These are phyloP conservation scores for Anneissia japonica DNA, from an alignment of 35 echinoderm and acorn worm species.

Conservation along the genomic window DNA sequence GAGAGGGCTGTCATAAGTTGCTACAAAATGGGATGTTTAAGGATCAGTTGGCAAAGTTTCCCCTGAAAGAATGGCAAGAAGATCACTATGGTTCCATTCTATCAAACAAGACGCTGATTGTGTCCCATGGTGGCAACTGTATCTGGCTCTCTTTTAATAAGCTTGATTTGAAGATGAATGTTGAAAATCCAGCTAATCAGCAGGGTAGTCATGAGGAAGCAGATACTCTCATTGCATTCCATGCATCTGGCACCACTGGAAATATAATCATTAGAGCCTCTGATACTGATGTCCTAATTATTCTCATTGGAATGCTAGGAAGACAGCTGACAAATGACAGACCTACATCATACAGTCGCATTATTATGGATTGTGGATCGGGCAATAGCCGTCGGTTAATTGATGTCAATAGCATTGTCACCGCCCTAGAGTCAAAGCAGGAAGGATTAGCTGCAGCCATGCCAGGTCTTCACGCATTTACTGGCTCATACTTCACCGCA, in stretches of 20 bases:
- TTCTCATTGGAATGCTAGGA: slow-evolving; percentile 24
- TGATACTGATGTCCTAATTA: slow-evolving; percentile 50
- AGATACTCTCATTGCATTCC: slow-evolving; percentile 46
- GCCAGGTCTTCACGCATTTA: slow-evolving; percentile 32
- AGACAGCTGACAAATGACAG: slow-evolving; percentile 4
- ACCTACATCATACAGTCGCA: neutral
- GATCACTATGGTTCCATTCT: slow-evolving; percentile 41
- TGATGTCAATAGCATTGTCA: slow-evolving; percentile 29
- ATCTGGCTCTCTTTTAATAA: slow-evolving; percentile 18
- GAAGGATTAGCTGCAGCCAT: slow-evolving; percentile 28
- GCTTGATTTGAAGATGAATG: slow-evolving; percentile 10
- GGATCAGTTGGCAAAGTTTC: slow-evolving; percentile 35
- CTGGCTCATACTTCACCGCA: slow-evolving; percentile 42
- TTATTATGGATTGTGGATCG: slow-evolving; percentile 37
- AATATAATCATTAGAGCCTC: slow-evolving; percentile 44
- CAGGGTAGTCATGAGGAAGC: slow-evolving; percentile 39
- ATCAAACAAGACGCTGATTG: slow-evolving; percentile 29
- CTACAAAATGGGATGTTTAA: slow-evolving; percentile 37
- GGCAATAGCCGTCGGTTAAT: slow-evolving; percentile 51
- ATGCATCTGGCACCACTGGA: slow-evolving; percentile 17
- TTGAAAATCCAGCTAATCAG: slow-evolving; percentile 33
- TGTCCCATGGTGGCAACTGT: slow-evolving; percentile 46
- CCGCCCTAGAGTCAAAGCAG: slow-evolving; percentile 15
- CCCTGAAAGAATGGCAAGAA: slow-evolving; percentile 48
- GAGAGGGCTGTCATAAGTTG: slow-evolving; percentile 18